Evolutionary conservation across 2,113 vertebrate species (phyloP), one percentile per base, ranked within the genome.

Genomic region (Hepsetus odoe): DNA sequence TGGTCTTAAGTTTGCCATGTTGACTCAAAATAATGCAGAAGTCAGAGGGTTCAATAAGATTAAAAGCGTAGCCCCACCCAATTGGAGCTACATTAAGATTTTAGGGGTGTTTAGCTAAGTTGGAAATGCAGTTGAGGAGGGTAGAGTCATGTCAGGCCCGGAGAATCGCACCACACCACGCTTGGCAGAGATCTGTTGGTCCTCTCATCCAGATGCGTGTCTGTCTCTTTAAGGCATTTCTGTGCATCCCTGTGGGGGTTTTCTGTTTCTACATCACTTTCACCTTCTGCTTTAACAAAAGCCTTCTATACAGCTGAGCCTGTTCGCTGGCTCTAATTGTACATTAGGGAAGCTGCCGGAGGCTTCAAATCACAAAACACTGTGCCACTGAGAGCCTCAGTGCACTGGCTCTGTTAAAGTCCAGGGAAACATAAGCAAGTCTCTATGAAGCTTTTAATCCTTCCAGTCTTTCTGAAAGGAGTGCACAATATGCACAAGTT

Each of bases 281-380:
- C 51, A 20, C 59, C 76, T 58, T 53, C 30, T 26, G 33, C 14
- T 8, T n/a, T 42, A 80, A 77, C 61, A 80, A 61, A 79, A 28
- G 71, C 24, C 49, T 49, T 33, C 11, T 30, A 20, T 56, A 12
- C 16, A n/a, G 24, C 20, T 38, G 32, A n/a, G 10, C 24, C 35
- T 58, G 22, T 38, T 28, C 14, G 8, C 9, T 51, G 22, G 55
- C 72, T 70, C 26, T 72, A 56, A 76, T 71, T 76, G 42, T 7
- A 42, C 14, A 76, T 80, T 80, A 24, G 5, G 11, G n/a, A 68
- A 49, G 30, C 55, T 20, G 59, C n/a, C 10, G 7, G 42, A 64
- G 58, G 40, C 20, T 62, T 9, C 28, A 70, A 1, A 49, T n/a
- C n/a, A 11, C 4, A 11, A 44, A 46, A 30, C 20, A 3, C 24